Conservation (phyloP, 2,113 vertebrate genomes). For the Glareola pratincola region DNA sequence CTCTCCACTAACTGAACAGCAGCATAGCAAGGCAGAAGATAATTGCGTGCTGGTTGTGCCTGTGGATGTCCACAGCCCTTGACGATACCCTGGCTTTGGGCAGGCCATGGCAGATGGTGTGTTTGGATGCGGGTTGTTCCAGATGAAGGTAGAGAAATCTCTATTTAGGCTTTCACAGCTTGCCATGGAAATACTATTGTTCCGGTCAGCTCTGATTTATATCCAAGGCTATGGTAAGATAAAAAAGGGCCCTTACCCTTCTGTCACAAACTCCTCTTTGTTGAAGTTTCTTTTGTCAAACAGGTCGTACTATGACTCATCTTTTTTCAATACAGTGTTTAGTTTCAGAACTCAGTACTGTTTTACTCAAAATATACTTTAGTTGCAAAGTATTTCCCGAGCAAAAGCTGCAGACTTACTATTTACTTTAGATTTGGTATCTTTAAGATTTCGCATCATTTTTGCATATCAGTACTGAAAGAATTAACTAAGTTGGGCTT, state of each 20-base stretch:
- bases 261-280: constrained; percentile 54
- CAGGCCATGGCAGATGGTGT: constrained; percentile 63
- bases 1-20: accelerated
- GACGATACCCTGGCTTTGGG: constrained; percentile 4
- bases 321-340: constrained; percentile 10
- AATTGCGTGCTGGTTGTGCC: neutral
- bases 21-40: neutral
- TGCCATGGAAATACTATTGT: constrained; percentile 58
- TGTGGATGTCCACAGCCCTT: neutral
- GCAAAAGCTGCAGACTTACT: neutral
- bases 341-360: neutral
- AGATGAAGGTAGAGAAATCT: constrained; percentile 66
- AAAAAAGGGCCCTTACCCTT: constrained; percentile 51
- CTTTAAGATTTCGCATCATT: neutral
- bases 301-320: constrained; percentile 13
- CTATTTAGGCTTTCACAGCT: constrained; percentile 69
- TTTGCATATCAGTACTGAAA: neutral
- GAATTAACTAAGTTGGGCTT: neutral
- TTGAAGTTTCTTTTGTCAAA: constrained; percentile 57
- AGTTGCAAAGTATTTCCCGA: neutral
- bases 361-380: neutral
- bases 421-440: neutral
- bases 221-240: constrained; percentile 29
- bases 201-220: constrained; percentile 47
- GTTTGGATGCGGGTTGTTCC: constrained; percentile 63